Evolutionary conservation across 2,113 vertebrate genomes (phyloP), one percentile per base, ranked within the genome.

Genomic region (Tenebrosternarchus preto): DNA sequence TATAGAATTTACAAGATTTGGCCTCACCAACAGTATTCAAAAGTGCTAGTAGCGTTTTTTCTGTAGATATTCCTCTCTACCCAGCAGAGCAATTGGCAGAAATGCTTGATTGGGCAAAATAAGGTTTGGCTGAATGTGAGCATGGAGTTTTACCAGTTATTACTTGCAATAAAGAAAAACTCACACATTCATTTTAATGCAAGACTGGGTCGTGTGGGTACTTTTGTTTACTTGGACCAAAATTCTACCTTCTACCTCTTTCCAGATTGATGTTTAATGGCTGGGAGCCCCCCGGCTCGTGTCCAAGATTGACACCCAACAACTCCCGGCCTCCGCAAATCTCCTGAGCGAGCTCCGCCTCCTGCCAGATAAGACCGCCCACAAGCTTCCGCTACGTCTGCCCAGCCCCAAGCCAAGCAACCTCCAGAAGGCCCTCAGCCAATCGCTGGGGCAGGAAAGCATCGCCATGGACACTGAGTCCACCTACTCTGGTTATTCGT

Each of bases 391-490:
- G 20, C 61, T 80, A 74, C 50, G 73, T 11, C 78, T 57, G 50
- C 71, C 20, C 72, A 19, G n/a, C 20, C 77, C 80, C 70, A 75
- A 89, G 82, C 81, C 64, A 22, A 86, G 22, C 76, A 78, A 61
- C 71, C 20, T 79, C 56, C 63, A 75, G 12, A 71, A 80, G 56
- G 83, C 78, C 85, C 83, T 80, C 76, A 72, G 82, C 83, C 86
- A 31, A 59, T 80, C 22, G 73, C 82, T 86, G 81, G 85, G 81
- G 84, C 79, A 31, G 1, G 88, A 87, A 86, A 85, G 84, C 85
- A 53, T 87, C 88, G 80, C 92, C 90, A 98, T 98, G 97, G 97
- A 98, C 91, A 98, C 96, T 2, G 96, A 98, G 91, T 98, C 97
- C 1, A 97, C 94, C 0, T 98, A 98, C 86, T 98, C 97, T 27